phyloP scores from a whole-genome alignment of 2,888 invertebrate genomes.

The Diloba caeruleocephala region DNA sequence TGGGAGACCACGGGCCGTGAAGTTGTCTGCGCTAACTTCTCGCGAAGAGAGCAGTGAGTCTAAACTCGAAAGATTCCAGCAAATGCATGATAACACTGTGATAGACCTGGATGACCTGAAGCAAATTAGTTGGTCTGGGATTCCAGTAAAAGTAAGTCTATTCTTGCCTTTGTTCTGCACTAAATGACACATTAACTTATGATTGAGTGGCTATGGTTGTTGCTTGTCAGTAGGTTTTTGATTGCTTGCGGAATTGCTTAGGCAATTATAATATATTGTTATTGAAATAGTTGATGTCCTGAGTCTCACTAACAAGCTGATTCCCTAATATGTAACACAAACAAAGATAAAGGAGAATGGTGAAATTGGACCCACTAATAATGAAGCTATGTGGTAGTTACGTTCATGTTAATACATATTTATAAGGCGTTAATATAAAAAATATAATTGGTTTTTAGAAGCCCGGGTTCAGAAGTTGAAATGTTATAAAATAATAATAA shows the following conservation, averaged over 20 bases:
- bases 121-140: slow-evolving; percentile 98
- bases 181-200: slow-evolving; percentile 38
- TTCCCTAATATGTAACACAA: not conserved
- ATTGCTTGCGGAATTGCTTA: slow-evolving; percentile 7
- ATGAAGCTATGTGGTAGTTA: too few relatives aligned
- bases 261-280: not conserved
- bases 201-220: slow-evolving; percentile 16
- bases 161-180: slow-evolving; percentile 3
- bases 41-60: slow-evolving; percentile 92
- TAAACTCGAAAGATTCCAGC: slow-evolving; percentile 95
- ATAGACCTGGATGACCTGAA: slow-evolving; percentile 96
- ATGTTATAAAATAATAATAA: too few relatives aligned
- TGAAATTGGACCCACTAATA: too few relatives aligned
- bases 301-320: too few relatives aligned
- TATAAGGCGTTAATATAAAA: too few relatives aligned
- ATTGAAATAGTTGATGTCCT: slow-evolving; percentile 6
- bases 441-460: too few relatives aligned
- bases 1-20: slow-evolving; percentile 92
- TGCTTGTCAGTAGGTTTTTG: slow-evolving; percentile 4
- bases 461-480: too few relatives aligned
- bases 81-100: slow-evolving; percentile 92
- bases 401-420: too few relatives aligned
- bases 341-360: too few relatives aligned
- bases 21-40: slow-evolving; percentile 87
- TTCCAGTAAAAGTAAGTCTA: slow-evolving; percentile 95